phyloP scores from a whole-genome alignment of 2,888 invertebrate genomes.

The Pachycephus smyrnensis region DNA sequence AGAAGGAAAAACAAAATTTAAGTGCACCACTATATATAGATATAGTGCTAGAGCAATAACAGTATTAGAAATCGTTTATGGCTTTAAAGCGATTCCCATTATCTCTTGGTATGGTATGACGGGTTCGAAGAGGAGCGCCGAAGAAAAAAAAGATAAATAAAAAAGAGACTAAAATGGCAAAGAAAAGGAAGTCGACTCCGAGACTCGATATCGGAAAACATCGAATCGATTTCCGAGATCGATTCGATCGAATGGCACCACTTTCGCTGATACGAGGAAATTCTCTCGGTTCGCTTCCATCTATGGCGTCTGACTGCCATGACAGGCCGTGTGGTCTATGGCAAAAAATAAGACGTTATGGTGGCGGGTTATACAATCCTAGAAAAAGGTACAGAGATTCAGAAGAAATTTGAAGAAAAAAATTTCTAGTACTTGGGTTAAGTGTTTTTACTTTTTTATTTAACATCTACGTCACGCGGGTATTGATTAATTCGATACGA shows the following conservation, averaged over 20 bases:
- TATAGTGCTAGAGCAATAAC: background rate
- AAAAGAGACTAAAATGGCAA: background rate
- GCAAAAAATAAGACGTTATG: conserved; percentile 46
- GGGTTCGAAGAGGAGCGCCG: background rate
- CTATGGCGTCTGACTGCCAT: conserved; percentile 38
- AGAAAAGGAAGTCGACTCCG: background rate
- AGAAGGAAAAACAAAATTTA: background rate
- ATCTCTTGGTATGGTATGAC: background rate
- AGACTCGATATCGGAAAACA: background rate
- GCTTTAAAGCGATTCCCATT: background rate
- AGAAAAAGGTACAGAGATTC: background rate
- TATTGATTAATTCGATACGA: background rate
- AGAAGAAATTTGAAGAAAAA: background rate
- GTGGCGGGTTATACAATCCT: conserved; percentile 44
- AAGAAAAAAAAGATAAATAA: background rate
- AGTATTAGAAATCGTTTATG: background rate
- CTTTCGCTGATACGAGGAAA: conserved; percentile 57
- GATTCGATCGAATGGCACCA: conserved; percentile 33
- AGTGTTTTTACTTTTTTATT: background rate
- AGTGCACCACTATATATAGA: background rate
- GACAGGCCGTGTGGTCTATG: conserved; percentile 40
- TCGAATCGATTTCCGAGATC: conserved; percentile 33
- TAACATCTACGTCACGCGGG: background rate
- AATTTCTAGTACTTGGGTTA: background rate
- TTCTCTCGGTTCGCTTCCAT: conserved; percentile 45